These are phyloP conservation scores for Sycobia sp. DNA, from an alignment of 1,140 invertebrate genomes.

Conservation along the genomic window DNA sequence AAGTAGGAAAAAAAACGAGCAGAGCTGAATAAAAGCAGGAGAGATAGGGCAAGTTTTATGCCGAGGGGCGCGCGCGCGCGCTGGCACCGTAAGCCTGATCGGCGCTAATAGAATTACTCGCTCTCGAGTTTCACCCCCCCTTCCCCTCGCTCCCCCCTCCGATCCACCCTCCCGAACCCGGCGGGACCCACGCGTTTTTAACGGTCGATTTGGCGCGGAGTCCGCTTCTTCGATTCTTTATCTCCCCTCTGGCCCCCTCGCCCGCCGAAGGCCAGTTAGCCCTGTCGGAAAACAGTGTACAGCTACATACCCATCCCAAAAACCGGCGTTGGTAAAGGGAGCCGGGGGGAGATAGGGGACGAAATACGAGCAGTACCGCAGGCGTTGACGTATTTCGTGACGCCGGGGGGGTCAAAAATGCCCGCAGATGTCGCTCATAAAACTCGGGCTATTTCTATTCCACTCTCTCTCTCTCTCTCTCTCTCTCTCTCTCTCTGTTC, in stretches of 20 bases:
- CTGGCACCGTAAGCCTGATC: constrained; percentile 3
- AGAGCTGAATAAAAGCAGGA: background rate
- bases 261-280: constrained; percentile 11
- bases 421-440: constrained; percentile 3
- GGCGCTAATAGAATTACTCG: constrained; percentile 58
- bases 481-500: too few relatives aligned
- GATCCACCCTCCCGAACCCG: too few relatives aligned
- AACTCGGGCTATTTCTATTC: too few relatives aligned
- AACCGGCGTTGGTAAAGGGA: too few relatives aligned
- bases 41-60: background rate
- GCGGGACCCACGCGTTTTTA: too few relatives aligned
- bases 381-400: background rate
- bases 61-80: too few relatives aligned
- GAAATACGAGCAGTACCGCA: too few relatives aligned
- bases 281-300: too few relatives aligned
- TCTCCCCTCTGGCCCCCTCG: background rate
- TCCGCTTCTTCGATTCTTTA: too few relatives aligned
- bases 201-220: background rate
- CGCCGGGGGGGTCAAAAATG: constrained; percentile 1
- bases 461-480: too few relatives aligned
- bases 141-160: background rate
- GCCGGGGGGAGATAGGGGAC: too few relatives aligned
- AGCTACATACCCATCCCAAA: too few relatives aligned
- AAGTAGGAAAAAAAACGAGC: background rate
- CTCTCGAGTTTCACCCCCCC: background rate